Base-by-base conservation (phyloP, 1,140 invertebrate genomes). In the Muscidifurax raptorellus region DNA sequence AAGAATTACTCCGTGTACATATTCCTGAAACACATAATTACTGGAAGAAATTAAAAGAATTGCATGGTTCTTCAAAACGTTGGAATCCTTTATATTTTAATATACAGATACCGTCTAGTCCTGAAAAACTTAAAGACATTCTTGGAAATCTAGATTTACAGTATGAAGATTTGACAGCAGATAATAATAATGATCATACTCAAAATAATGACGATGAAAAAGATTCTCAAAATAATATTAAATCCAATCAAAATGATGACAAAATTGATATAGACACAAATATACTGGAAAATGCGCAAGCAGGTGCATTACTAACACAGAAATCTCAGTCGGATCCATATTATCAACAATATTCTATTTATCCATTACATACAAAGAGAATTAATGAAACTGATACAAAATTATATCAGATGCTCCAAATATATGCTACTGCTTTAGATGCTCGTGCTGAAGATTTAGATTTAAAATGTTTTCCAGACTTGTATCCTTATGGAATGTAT, bases 341-440 rank as follows among this genome's bases (percentile, higher is more conserved):
- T 82, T 86, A 30, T 32, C 1, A 80, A 80, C 22, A 36, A 7
- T 25, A 81, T 72, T 30, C 27, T 15, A 52, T 81, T 72, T 81
- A 59, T 40, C 80, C 80, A 66, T 74, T 81, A 36, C 36, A 36
- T 36, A 36, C 36, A 52, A 81, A 81, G 10, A 66, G 27, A 81
- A 52, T 81, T 7, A 81, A 81, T 52, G 69, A 82, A 47, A 27
- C 66, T n/a, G 80, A 82, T 74, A 87, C 89, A 66, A 85, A 78
- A 78, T 78, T 91, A 18, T 90, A 91, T 88, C 89, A 91, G 87
- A 91, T 91, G 88, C 36, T 90, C 12, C 89, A 89, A 87, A 71
- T 90, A 27, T 82, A 87, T 32, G 88, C 87, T n/a, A 40, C 44
- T 89, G 44, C 36, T 52, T 30, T 82, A n/a, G 86, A 90, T 88